Percentiles rank a stretch among this genome's conserved stretches.
phyloP scores from a whole-genome alignment of 2,113 vertebrate species.

The Tenrec ecaudatus region DNA sequence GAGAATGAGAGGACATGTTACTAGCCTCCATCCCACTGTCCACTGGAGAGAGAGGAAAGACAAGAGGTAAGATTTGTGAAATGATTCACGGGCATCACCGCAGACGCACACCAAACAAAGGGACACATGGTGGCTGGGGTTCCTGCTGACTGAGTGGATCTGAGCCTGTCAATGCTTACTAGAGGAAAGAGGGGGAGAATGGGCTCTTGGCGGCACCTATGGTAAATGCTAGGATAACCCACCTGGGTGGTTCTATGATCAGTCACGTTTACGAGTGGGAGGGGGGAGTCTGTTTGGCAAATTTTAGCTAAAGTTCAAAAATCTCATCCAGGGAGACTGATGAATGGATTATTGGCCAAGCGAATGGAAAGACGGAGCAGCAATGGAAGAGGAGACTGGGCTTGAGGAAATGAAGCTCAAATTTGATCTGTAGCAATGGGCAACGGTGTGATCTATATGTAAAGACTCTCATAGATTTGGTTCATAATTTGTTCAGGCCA shows the following conservation, averaged over 20 bases:
- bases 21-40: background rate
- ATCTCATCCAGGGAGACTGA: background rate
- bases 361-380: background rate
- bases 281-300: background rate
- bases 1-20: background rate
- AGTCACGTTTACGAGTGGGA: background rate
- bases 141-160: background rate
- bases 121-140: background rate
- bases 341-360: background rate
- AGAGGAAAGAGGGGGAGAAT: background rate
- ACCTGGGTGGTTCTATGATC: background rate
- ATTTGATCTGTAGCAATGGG: background rate
- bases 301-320: conserved; percentile 8
- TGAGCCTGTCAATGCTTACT: background rate
- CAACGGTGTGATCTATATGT: background rate
- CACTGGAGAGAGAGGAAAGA: background rate
- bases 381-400: too few relatives aligned
- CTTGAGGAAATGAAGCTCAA: background rate
- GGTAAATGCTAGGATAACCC: background rate
- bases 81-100: background rate
- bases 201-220: background rate
- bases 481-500: background rate
- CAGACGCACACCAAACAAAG: background rate
- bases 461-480: background rate
- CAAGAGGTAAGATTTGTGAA: background rate